Evolutionary conservation across 1,140 invertebrate species (phyloP), one percentile per base, ranked within the genome.

Genomic region (Hycleus cichorii): DNA sequence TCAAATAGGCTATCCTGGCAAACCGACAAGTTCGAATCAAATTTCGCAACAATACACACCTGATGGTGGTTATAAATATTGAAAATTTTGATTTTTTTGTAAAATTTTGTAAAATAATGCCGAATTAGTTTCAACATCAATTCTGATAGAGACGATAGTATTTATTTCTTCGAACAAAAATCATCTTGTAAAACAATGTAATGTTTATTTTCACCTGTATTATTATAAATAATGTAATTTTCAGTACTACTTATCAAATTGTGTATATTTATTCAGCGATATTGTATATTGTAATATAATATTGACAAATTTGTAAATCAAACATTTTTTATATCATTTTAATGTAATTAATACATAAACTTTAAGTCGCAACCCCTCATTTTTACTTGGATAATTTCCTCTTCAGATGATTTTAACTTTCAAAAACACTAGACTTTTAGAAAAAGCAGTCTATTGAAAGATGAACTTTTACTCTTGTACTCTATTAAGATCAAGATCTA

Each of bases 1-100:
- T 18, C 18, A 18, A 18, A 18, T 18, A 12, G 44, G 52, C 7
- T 32, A 55, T 24, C 43, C 52, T 2, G 18, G 24, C 11, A 39
- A 39, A 42, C 40, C 40, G 4, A 8, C 40, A 42, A 42, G 40
- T 42, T 11, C 57, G 12, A 57, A 58, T 45, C 58, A 57, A 52
- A 47, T 47, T 44, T 57, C 47, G 39, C 69, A 71, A 53, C 59
- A 66, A 42, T 71, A 71, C 49, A 47, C 58, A 27, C 73, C 76
- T 18, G 74, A 67, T 65, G 77, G 77, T 39, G 79, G 80, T 44
- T 81, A 81, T 69, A 78, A 78, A 53, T 81, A 81, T 67, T 81
- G 77, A 53, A 54, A 47, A 39, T 12, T 44, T 58, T 24, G 49
- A 58, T 38, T 53, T 50, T 38, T 52, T 51, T 32, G 59, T 18